phyloP scores from a whole-genome alignment of 2,113 vertebrate species.

The Drymodes brunneopygia region DNA sequence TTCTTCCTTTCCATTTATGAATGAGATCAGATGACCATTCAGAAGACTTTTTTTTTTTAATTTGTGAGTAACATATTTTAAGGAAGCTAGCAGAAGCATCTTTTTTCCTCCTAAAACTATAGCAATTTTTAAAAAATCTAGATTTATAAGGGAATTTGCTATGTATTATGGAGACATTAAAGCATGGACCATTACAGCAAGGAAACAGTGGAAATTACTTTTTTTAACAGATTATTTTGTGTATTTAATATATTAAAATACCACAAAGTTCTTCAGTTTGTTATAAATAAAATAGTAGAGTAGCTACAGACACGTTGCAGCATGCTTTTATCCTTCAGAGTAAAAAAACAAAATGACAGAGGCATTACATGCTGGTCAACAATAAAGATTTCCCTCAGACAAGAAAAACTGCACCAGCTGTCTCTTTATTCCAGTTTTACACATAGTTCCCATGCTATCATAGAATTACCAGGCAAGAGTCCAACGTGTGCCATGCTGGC shows the following conservation, averaged over 20 bases:
- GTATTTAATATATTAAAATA: background rate
- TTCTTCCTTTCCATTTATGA: background rate
- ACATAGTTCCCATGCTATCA: background rate
- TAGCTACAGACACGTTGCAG: background rate
- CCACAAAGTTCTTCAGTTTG: background rate
- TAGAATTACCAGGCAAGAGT: background rate
- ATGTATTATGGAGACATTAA: background rate
- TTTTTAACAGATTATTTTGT: background rate
- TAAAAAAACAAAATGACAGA: background rate
- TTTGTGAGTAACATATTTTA: background rate
- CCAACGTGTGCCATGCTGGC: background rate
- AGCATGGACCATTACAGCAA: background rate
- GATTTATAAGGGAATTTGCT: background rate
- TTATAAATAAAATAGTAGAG: background rate
- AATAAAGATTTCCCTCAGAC: background rate
- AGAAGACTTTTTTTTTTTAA: background rate
- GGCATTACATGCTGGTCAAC: background rate
- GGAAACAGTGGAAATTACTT: background rate
- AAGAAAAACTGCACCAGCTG: background rate
- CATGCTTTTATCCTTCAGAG: background rate
- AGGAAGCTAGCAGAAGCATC: background rate
- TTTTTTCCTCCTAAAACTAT: background rate
- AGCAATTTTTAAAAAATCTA: background rate
- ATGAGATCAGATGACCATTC: background rate
- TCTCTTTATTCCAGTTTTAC: background rate